These are phyloP conservation scores for Carterocephalus palaemon DNA, from an alignment of 2,888 invertebrate species.

Conservation along the genomic window DNA sequence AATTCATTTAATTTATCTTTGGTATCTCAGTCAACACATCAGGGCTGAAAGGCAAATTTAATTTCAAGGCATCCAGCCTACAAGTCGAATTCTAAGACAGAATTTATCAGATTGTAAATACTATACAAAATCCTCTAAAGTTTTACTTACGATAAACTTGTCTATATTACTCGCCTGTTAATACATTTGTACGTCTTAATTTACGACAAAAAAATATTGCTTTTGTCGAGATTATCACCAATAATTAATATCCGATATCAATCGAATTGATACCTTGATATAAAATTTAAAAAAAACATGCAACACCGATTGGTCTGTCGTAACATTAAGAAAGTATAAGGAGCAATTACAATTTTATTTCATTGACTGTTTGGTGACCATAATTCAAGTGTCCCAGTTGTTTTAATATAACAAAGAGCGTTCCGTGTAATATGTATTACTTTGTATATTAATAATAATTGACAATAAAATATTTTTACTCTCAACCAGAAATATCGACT, in stretches of 20 bases:
- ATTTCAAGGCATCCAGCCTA: too few species aligned
- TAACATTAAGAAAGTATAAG: conserved; percentile 2
- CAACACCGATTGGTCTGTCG: conserved; percentile 16
- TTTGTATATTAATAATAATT: conserved; percentile 15
- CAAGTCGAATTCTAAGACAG: too few species aligned
- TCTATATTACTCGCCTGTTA: conserved; percentile 12
- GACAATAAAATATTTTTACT: conserved; percentile 11
- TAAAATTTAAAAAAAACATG: conserved; percentile 18
- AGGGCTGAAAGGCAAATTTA: too few species aligned
- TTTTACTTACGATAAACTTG: neutral
- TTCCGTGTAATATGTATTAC: too few species aligned
- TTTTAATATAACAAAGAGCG: too few species aligned
- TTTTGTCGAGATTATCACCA: neutral
- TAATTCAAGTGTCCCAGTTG: too few species aligned
- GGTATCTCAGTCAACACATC: too few species aligned
- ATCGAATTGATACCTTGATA: conserved; percentile 4
- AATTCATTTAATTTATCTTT: too few species aligned
- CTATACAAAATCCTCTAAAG: conserved; percentile 1
- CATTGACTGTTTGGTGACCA: too few species aligned
- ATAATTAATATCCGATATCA: conserved; percentile 5
- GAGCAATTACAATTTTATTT: too few species aligned
- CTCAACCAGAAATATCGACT: neutral
- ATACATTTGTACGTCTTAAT: conserved; percentile 7
- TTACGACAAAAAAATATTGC: conserved; percentile 20
- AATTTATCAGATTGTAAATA: conserved; percentile 1